Evolutionary conservation across 1,140 invertebrate species (phyloP), one percentile per base, ranked within the genome.

Genomic region (Antheraea pernyi): DNA sequence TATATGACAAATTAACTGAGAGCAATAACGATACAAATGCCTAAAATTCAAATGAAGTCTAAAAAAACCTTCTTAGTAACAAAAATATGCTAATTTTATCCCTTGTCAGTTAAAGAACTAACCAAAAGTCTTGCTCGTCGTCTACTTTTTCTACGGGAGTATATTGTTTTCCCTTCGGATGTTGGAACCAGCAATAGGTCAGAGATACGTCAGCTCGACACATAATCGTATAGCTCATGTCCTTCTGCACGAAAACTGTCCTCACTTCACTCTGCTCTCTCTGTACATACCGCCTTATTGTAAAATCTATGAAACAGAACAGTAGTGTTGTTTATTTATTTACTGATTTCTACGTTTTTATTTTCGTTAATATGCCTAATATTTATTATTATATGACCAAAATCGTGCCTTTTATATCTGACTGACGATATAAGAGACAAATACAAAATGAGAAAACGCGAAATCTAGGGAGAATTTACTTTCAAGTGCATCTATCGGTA

Each of bases 141-240:
- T 63, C 37, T 1, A 48, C 46, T 9, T 75, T 73, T n/a, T 62
- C 66, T 13, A 83, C 77, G 3, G 87, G 86, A 3, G 86, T 85
- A 71, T 82, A 91, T 65, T 91, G 87, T 2, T 85, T 79, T 0
- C 91, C 89, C 68, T 92, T 92, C 0, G 91, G 91, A 69, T 92
- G 90, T 69, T 85, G 82, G 59, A 92, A 85, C 88, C 89, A 92
- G 73, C 92, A 93, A 69, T 93, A 93, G 0, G 75, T 68, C 7
- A 93, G 76, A 0, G 87, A 83, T 5, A 78, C 69, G 0, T 85
- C 79, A 1, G 85, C 84, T 8, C 79, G 71, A 62, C 89, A 91
- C 16, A 68, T 76, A n/a, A 91, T 67, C 0, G 79, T 86, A 36
- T 90, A 82, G 7, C 71, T 65, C n/a, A 65, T 74, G 58, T 82